Evolutionary conservation across 2,797 vertebrate genomes (phyloP).

Genomic region (Myotis myotis): DNA sequence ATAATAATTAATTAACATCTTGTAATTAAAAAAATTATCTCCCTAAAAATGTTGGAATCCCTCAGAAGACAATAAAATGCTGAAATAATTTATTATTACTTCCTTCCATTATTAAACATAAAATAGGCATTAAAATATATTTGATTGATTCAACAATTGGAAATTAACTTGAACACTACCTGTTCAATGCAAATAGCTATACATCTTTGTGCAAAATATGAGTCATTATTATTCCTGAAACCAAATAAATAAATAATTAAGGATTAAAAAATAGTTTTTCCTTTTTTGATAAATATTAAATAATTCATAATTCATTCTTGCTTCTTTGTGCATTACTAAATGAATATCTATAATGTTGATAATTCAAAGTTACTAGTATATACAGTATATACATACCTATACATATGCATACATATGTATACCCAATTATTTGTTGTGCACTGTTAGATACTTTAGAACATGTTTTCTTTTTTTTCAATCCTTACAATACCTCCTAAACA

Average conservation of each 20-base stretch:
- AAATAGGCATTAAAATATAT: background rate
- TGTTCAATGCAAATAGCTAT: background rate
- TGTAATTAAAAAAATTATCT: background rate
- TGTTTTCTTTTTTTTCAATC: background rate
- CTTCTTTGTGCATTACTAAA: background rate
- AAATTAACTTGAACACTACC: conserved; percentile 5
- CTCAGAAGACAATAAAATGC: background rate
- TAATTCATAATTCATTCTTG: background rate
- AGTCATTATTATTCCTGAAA: background rate
- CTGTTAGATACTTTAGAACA: background rate
- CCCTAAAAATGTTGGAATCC: background rate
- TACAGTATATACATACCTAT: no score
- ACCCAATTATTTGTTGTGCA: background rate
- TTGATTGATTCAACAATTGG: background rate
- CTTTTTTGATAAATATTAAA: background rate
- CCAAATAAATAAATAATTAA: conserved; percentile 18
- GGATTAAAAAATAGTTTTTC: background rate
- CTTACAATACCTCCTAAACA: background rate
- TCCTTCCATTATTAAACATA: background rate
- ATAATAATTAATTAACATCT: background rate
- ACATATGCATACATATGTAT: background rate
- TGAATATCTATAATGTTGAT: background rate
- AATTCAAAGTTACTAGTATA: background rate
- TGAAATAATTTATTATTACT: background rate
- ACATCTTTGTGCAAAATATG: background rate